phyloP scores from a whole-genome alignment of 2,888 invertebrate species.

The Phengaris arion region DNA sequence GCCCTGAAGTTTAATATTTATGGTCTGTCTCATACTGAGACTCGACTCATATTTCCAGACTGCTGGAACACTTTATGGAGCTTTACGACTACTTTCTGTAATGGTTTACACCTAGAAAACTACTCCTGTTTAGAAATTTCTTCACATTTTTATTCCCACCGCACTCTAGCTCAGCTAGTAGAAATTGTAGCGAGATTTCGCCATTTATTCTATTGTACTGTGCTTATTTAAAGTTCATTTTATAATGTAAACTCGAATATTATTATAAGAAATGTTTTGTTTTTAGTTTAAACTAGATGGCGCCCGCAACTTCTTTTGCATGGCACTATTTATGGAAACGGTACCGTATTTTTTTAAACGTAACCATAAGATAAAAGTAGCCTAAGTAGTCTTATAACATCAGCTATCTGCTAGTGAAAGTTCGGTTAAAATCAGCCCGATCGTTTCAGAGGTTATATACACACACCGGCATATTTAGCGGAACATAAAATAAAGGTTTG shows the following conservation, averaged over 20 bases:
- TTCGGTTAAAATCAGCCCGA: too few species aligned
- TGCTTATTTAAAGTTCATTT: constrained; percentile 3
- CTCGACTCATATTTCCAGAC: constrained; percentile 46
- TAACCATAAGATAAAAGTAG: too few species aligned
- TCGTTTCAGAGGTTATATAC: too few species aligned
- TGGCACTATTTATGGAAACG: too few species aligned
- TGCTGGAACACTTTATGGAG: constrained; percentile 38
- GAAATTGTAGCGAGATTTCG: constrained; percentile 8
- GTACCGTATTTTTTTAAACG: too few species aligned
- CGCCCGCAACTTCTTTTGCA: background rate
- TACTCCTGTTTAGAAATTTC: constrained; percentile 1
- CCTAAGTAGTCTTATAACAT: too few species aligned
- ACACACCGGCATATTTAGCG: too few species aligned
- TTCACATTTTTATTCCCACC: constrained; percentile 17
- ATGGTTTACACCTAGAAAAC: constrained; percentile 28
- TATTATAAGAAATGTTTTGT: background rate
- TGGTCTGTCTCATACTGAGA: constrained; percentile 53
- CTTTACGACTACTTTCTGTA: constrained; percentile 35
- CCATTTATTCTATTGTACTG: background rate
- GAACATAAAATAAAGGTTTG: too few species aligned
- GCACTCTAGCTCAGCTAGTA: constrained; percentile 14
- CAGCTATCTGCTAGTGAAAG: too few species aligned
- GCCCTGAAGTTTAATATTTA: constrained; percentile 48
- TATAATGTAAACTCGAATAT: background rate
- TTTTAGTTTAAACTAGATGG: background rate